Conservation (phyloP, 2,797 vertebrate species). For the Epinephelus malabaricus region DNA sequence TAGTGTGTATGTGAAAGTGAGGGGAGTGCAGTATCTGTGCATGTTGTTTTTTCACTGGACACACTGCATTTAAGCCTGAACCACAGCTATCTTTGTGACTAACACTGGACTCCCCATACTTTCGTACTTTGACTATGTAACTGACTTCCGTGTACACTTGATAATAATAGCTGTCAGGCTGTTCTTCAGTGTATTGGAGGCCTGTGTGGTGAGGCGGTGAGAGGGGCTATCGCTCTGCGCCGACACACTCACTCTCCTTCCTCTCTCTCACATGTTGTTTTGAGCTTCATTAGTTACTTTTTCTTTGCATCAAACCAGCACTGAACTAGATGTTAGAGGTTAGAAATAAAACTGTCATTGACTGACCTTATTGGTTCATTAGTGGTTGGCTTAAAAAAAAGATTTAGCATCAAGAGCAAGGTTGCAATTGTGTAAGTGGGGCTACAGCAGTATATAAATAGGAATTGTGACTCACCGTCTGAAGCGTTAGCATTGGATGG, state of each 20-base stretch:
- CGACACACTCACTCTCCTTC: slow-evolving; percentile 19
- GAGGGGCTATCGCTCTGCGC: slow-evolving; percentile 15
- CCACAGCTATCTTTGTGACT: neutral
- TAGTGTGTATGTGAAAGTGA: neutral
- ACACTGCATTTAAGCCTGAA: neutral
- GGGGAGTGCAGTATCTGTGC: neutral
- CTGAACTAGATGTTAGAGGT: neutral
- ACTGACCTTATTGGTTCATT: neutral
- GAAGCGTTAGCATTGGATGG: slow-evolving; percentile 45
- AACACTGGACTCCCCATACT: neutral
- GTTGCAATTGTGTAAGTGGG: neutral
- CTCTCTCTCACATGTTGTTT: slow-evolving; percentile 14
- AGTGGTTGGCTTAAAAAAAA: neutral
- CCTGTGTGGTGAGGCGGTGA: slow-evolving; percentile 14
- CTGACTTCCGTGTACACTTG: slow-evolving; percentile 44
- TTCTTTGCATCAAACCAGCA: neutral
- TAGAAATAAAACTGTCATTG: neutral
- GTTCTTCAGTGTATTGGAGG: neutral
- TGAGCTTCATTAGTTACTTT: neutral
- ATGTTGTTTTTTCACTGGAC: neutral
- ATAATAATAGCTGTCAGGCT: slow-evolving; percentile 34
- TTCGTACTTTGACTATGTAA: neutral
- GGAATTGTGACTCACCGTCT: slow-evolving; percentile 76
- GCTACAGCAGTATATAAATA: neutral
- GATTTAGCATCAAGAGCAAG: neutral